These are phyloP conservation scores for Leucophenga maculata DNA, from an alignment of 2,888 invertebrate genomes.

Conservation along the genomic window DNA sequence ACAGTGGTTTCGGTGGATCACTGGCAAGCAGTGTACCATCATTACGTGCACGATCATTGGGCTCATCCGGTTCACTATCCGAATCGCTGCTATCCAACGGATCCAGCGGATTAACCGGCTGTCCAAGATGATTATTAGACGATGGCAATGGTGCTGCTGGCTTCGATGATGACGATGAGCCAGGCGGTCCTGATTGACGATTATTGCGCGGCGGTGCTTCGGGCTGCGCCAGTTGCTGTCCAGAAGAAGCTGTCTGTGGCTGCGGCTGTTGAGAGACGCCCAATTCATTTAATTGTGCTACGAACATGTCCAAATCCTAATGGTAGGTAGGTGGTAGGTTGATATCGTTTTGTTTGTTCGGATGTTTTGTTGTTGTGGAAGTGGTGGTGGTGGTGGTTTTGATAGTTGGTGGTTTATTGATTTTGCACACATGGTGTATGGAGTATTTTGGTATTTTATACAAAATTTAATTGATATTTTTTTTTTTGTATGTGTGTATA, in stretches of 20 bases:
- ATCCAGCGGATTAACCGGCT: slow-evolving; percentile 76
- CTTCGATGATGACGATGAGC: slow-evolving; percentile 56
- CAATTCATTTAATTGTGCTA: slow-evolving; percentile 95
- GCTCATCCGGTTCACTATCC: slow-evolving; percentile 87
- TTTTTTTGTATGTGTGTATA: slow-evolving; percentile 42
- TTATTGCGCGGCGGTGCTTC: slow-evolving; percentile 82
- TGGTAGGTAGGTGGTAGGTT: slow-evolving; percentile 58
- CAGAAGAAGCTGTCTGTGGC: slow-evolving; percentile 62
- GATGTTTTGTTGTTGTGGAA: slow-evolving; percentile 18
- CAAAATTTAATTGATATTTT: slow-evolving; percentile 30
- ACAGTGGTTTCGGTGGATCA: slow-evolving; percentile 97
- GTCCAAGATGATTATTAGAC: slow-evolving; percentile 71
- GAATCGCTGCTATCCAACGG: slow-evolving; percentile 83
- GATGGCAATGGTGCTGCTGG: slow-evolving; percentile 69
- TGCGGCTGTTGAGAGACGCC: slow-evolving; percentile 78
- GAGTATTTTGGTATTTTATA: too few species aligned
- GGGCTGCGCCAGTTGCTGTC: slow-evolving; percentile 74
- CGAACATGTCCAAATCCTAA: slow-evolving; percentile 96
- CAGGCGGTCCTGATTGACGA: slow-evolving; percentile 67
- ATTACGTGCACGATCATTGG: slow-evolving; percentile 85
- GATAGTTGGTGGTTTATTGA: slow-evolving; percentile 19
- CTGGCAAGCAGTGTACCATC: slow-evolving; percentile 96
- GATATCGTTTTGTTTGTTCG: slow-evolving; percentile 26
- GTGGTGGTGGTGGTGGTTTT: slow-evolving; percentile 5
- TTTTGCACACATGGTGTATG: slow-evolving; percentile 29